phyloP scores from a whole-genome alignment of 2,113 vertebrate genomes.

The Xenopus laevis region DNA sequence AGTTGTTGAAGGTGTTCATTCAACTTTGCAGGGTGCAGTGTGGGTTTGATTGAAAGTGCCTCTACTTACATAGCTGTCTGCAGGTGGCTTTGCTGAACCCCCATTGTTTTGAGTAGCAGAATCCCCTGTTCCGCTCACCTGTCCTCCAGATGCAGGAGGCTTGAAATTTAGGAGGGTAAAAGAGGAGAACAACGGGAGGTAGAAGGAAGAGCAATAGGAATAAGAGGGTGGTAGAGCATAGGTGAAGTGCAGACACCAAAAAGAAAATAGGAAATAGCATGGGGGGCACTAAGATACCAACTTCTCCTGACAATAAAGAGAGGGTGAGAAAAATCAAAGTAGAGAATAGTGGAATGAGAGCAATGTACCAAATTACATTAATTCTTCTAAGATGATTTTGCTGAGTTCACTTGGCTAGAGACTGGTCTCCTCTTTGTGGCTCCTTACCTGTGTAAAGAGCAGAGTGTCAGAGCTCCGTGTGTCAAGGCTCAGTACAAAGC shows the following conservation, averaged over 20 bases:
- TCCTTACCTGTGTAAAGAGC: slow-evolving; percentile 90
- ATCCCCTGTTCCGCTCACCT: slow-evolving; percentile 64
- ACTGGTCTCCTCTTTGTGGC: not conserved
- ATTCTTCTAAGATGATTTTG: no score
- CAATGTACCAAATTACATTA: no score
- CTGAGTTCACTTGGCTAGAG: no score
- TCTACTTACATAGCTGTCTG: slow-evolving; percentile 78
- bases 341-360: no score
- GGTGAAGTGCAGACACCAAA: not conserved
- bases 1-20: not conserved
- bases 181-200: slow-evolving; percentile 54
- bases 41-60: slow-evolving; percentile 39
- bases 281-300: not conserved
- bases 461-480: slow-evolving; percentile 93
- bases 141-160: slow-evolving; percentile 52
- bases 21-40: not conserved
- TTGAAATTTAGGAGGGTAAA: slow-evolving; percentile 12
- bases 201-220: slow-evolving; percentile 45
- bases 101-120: slow-evolving; percentile 71
- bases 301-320: not conserved
- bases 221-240: not conserved
- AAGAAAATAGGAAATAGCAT: not conserved
- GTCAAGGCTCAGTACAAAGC: slow-evolving; percentile 94
- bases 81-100: slow-evolving; percentile 62
- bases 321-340: not conserved